phyloP scores from a whole-genome alignment of 2,113 vertebrate species.

The Meleagris gallopavo region DNA sequence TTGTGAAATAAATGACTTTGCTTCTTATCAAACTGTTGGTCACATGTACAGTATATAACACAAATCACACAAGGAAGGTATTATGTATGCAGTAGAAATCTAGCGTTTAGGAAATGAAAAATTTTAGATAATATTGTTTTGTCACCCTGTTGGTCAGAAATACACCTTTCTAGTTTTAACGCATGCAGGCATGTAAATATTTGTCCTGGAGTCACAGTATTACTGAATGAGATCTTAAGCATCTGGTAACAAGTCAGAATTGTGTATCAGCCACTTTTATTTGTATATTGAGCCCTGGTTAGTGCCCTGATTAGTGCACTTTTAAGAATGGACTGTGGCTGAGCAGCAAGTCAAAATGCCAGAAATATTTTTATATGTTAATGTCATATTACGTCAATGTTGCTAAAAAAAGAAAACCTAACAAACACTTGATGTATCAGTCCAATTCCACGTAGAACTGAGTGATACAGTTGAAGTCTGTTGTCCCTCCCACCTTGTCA shows the following conservation, averaged over 20 bases:
- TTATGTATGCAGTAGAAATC: constrained; percentile 99
- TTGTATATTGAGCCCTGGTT: constrained; percentile 82
- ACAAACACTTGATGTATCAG: constrained; percentile 84
- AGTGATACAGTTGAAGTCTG: constrained; percentile 82
- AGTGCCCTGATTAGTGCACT: constrained; percentile 78
- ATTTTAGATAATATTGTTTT: constrained; percentile 92
- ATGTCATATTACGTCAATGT: constrained; percentile 85
- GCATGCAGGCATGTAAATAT: constrained; percentile 99
- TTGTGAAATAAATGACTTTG: constrained; percentile 79
- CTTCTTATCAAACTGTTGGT: constrained; percentile 84
- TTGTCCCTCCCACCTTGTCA: constrained; percentile 75
- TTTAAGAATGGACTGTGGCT: constrained; percentile 81
- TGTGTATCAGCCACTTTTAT: constrained; percentile 81
- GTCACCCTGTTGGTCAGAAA: constrained; percentile 97
- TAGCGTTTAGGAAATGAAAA: constrained; percentile 88
- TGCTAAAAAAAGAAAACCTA: constrained; percentile 79
- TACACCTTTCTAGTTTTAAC: constrained; percentile 98
- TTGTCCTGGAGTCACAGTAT: constrained; percentile 99
- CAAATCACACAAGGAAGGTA: constrained; percentile 92
- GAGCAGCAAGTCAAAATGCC: constrained; percentile 79
- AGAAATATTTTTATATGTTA: constrained; percentile 89
- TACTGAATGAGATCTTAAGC: constrained; percentile 96
- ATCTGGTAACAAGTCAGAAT: constrained; percentile 87
- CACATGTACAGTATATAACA: constrained; percentile 98
- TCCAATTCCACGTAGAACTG: constrained; percentile 81